Conservation (phyloP, 2,113 vertebrate genomes). For the Archilochus colubris region DNA sequence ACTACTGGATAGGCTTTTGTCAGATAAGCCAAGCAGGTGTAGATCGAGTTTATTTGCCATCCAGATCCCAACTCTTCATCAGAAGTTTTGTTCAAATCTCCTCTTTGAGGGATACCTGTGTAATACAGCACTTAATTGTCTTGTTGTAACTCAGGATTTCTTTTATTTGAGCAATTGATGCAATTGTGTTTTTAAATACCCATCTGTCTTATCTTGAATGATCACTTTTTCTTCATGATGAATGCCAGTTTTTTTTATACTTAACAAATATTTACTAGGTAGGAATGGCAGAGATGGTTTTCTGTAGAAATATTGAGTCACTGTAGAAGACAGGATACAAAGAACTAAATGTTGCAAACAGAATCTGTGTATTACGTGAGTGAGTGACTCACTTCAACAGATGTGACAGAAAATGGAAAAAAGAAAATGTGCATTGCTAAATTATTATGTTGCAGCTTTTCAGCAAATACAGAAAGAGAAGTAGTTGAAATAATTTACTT, state of each 20-base stretch:
- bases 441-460: conserved; percentile 1
- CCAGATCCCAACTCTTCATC: neutral
- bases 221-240: neutral
- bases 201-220: neutral
- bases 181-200: neutral
- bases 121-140: conserved; percentile 19
- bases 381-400: conserved; percentile 18
- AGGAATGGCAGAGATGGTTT: conserved; percentile 19
- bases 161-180: neutral
- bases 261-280: conserved; percentile 33
- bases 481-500: neutral
- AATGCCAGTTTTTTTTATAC: neutral
- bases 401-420: neutral
- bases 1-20: neutral
- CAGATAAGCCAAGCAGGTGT: neutral
- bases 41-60: neutral
- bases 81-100: conserved; percentile 19
- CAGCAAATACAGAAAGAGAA: neutral
- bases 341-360: conserved; percentile 22
- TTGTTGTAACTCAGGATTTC: neutral
- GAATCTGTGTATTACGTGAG: neutral
- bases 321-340: conserved; percentile 13
- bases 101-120: neutral
- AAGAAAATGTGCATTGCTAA: neutral
- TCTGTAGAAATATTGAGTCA: conserved; percentile 41